Evolutionary conservation across 2,888 invertebrate genomes (phyloP), one percentile per base, ranked within the genome.

Genomic region (Alcis repandata): DNA sequence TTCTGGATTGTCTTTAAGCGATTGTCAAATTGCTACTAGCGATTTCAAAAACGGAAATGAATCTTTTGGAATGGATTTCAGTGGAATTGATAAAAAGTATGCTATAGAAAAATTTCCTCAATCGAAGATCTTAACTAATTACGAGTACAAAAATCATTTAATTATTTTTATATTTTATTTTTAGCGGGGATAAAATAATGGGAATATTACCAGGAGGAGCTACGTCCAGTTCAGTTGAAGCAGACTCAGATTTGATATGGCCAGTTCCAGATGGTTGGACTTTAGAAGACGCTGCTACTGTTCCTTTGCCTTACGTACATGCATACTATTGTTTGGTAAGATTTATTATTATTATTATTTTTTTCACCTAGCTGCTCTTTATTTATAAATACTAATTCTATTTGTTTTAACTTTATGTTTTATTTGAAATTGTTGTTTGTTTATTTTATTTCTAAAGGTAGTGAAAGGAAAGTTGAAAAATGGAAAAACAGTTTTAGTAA

Each of bases 251-350:
- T 32, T 79, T 95, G 36, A 61, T 84, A 0, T 97, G 97, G 96
- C 90, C 94, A 6, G 92, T 97, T 0, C 97, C 97, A 0, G 93
- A 95, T 0, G 76, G 90, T 7, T 97, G 96, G 96, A 93, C 92
- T 1, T 78, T 96, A 13, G 94, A 95, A 81, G 96, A 97, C 66
- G 97, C 96, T 2, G 96, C 96, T 0, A 96, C 97, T 0, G 94
- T 97, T 0, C 97, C 97, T 0, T 94, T 96, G 40, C 96, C 96
- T 1, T 86, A 78, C 32, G 60, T 78, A 0, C 63, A 80, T n/a
- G 88, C 88, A 0, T 87, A 78, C 63, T 88, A 88, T 64, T 83
- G 81, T 66, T 72, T 88, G 68, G 88, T 88, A 72, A 80, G 79
- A 53, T 66, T 33, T 3, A 9, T 15, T 20, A n/a, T 22, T 22